Base-by-base conservation (phyloP, 2,888 invertebrate genomes). In the Heteropelma amictum region DNA sequence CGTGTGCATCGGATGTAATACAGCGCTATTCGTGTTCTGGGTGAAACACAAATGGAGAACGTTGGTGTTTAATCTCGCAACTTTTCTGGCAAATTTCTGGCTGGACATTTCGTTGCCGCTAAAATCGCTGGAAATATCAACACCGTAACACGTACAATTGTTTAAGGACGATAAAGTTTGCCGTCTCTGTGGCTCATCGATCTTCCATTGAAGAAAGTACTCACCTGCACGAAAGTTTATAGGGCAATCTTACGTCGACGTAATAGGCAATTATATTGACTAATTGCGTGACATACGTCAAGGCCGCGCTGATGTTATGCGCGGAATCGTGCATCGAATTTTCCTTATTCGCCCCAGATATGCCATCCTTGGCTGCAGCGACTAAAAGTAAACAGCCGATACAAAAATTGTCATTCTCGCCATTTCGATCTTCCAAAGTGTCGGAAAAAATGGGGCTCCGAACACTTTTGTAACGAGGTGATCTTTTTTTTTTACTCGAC, bases 251-350 rank as follows among this genome's bases (percentile, higher is more conserved):
- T 63, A 95, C 92, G 90, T 97, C 95, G 76, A 97, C 91, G 87
- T 95, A 95, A 91, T 94, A 96, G 54, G 97, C 95, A 79, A 97
- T 90, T 79, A 97, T 91, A 85, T 94, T 93, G 49, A 95, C 92
- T 80, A 98, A 91, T 90, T 98, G 98, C 69, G 97, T 94, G 40
- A 95, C 94, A 87, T 97, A 96, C 42, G 95, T 94, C 45, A 98
- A 92, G 61, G 96, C 97, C 78, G 94, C 96, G 87, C 92, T 93
- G 79, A 94, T 94, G 77, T 93, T 93, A 84, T 93, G 94, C 45
- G 94, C 93, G 80, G 93, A 92, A 87, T 94, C 93, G 78, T 91
- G 91, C 83, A 93, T 92, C 12, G 92, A 91, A 71, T 91, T 90
- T 79, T 91, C 90, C 70, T 91, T 90, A 79, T 91, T 92, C 79